phyloP scores from a whole-genome alignment of 2,113 vertebrate species.

The Steatornis caripensis region DNA sequence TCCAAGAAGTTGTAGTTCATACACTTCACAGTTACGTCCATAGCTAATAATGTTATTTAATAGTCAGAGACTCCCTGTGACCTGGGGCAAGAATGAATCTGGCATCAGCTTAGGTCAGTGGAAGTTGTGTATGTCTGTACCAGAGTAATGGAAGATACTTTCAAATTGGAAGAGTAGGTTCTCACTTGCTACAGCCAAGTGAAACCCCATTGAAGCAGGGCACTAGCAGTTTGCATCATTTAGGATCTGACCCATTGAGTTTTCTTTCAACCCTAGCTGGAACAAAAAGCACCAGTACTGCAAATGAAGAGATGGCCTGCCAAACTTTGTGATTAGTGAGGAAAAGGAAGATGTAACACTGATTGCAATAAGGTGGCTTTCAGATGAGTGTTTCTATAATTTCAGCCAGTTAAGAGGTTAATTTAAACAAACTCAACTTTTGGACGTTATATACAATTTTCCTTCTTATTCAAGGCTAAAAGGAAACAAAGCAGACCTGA shows the following conservation, averaged over 20 bases:
- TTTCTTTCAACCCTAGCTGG: not conserved
- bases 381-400: not conserved
- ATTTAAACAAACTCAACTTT: not conserved
- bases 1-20: not conserved
- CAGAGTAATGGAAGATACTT: not conserved
- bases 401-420: not conserved
- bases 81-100: not conserved
- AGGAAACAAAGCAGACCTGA: constrained; percentile 19
- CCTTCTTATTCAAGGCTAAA: not conserved
- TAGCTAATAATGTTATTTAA: not conserved
- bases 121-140: not conserved
- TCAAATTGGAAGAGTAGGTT: not conserved
- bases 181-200: not conserved
- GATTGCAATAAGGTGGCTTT: not conserved
- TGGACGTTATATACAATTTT: not conserved
- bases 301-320: not conserved
- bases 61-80: not conserved
- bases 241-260: not conserved
- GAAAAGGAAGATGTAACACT: not conserved
- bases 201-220: not conserved
- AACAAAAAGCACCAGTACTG: not conserved
- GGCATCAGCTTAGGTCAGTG: not conserved
- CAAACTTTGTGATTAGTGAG: not conserved
- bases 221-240: not conserved
- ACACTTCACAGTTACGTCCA: not conserved